Percentiles rank a stretch among this genome's conserved stretches.
These are phyloP conservation scores for Acutogordius australiensis DNA, from an alignment of 2,888 invertebrate genomes.

Conservation along the genomic window DNA sequence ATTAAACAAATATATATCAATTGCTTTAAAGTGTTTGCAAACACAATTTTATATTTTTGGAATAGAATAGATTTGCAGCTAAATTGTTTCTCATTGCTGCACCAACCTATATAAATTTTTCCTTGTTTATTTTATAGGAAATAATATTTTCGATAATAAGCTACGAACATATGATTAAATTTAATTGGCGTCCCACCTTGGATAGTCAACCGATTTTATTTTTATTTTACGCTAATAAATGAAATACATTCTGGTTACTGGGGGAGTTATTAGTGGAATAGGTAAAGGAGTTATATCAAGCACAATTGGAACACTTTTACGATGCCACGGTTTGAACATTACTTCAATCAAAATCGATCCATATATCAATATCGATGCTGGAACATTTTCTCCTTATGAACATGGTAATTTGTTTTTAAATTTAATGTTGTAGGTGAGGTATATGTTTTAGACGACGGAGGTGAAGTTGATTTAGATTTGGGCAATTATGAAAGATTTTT, in stretches of 20 bases:
- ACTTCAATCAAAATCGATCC: constrained; percentile 99
- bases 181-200: too few species aligned
- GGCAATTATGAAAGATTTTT: constrained; percentile 95
- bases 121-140: too few species aligned
- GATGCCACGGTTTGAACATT: constrained; percentile 71
- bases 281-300: constrained; percentile 83
- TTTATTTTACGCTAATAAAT: too few species aligned
- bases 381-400: constrained; percentile 92
- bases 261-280: constrained; percentile 93
- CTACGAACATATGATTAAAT: too few species aligned
- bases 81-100: too few species aligned
- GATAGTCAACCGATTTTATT: too few species aligned
- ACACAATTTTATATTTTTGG: too few species aligned
- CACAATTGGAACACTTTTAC: constrained; percentile 72
- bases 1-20: too few species aligned
- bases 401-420: constrained; percentile 62
- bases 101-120: too few species aligned
- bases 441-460: constrained; percentile 88
- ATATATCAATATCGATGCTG: constrained; percentile 94
- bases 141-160: too few species aligned
- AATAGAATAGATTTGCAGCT: too few species aligned
- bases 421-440: constrained; percentile 87
- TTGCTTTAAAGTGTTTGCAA: too few species aligned
- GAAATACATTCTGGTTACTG: constrained; percentile 93
- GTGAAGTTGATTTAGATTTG: constrained; percentile 92